Base-by-base conservation (phyloP, 2,888 invertebrate species). In the Philopedon plagiatum region DNA sequence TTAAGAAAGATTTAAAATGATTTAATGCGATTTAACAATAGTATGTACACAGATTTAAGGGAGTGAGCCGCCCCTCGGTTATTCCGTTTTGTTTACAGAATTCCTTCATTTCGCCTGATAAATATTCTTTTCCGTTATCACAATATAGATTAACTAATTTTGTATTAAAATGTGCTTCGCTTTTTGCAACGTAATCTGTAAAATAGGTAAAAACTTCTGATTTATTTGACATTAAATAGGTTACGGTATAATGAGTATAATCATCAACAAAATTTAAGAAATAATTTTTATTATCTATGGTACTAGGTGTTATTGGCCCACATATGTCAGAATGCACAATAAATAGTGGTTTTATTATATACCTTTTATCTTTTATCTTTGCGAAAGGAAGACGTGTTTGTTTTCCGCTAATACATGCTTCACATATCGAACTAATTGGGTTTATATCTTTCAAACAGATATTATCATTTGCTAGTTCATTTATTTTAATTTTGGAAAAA, bases 91-190 rank as follows among this genome's bases (percentile, higher is more conserved):
- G 56, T 54, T 77, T 74, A 78, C 80, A 83, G 75, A 62, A 82
- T 8, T 75, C 75, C 71, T 80, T 80, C 77, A 63, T 63, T 41
- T 60, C 60, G 60, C 60, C 60, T 21, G 80, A 80, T 62, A 81
- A 74, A 75, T 82, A 82, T 74, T 83, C 80, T 44, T 78, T 70
- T 2, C 81, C 81, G 76, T 82, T 82, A 75, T 82, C 77, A 64
- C 78, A 78, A 67, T 74, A 58, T 32, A 82, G 78, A 75, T 80
- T 77, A 11, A 78, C 80, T 44, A 82, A 29, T 77, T 81, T 82
- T 37, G 73, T 74, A 77, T 71, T 75, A 56, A 73, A 75, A 66
- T 65, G 70, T 11, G 61, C 23, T 37, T 73, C 61, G 49, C 37
- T 37, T 60, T 74, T 73, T 62, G 63, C 34, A 46, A 65, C 64